Conservation (phyloP, 2,113 vertebrate species). For the Enhydra lutris region DNA sequence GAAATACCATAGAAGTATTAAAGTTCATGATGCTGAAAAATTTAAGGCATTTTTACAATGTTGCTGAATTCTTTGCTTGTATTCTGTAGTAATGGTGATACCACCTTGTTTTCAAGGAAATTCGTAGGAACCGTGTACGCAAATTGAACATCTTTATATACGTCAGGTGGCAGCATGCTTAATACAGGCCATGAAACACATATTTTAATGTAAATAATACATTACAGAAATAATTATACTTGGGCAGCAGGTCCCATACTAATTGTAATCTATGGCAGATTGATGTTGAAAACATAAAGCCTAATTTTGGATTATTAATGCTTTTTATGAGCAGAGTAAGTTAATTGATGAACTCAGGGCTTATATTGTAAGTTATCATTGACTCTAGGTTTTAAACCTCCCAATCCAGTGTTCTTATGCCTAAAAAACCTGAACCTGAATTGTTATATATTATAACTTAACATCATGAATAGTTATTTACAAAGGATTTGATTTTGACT, state of each 20-base stretch:
- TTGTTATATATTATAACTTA: neutral
- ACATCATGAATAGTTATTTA: neutral
- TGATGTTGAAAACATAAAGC: slow-evolving; percentile 3
- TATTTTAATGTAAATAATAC: neutral
- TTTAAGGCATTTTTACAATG: neutral
- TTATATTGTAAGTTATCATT: neutral
- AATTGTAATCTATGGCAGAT: neutral
- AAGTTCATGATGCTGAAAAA: neutral
- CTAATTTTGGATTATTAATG: neutral
- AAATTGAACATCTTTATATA: neutral
- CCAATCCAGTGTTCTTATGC: neutral
- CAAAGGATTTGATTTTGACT: neutral
- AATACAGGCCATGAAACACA: neutral
- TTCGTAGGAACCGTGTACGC: neutral
- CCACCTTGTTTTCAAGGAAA: neutral
- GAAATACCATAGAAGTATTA: neutral
- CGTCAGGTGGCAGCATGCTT: neutral
- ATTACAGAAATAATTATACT: neutral
- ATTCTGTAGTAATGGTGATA: neutral
- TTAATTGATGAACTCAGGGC: neutral
- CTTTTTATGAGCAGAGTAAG: neutral
- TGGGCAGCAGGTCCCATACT: neutral
- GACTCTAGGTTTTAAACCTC: neutral
- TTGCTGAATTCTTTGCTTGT: neutral
- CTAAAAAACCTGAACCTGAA: neutral